These are phyloP conservation scores for Stomatorhinus walkeri DNA, from an alignment of 2,797 vertebrate species.

Conservation along the genomic window DNA sequence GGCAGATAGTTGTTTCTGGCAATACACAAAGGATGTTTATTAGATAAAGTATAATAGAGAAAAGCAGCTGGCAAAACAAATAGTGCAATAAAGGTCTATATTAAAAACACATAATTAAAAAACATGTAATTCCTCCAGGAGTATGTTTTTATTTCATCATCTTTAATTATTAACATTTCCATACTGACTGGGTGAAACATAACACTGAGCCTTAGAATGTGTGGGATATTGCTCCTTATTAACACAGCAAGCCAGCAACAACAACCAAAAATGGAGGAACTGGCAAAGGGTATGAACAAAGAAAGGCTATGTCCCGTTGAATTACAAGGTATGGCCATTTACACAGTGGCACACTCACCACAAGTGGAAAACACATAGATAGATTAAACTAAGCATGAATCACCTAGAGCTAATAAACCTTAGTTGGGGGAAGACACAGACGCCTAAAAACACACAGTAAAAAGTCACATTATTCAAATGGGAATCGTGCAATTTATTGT, in stretches of 20 bases:
- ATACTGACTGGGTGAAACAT: not conserved
- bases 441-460: not conserved
- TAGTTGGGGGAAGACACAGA: not conserved
- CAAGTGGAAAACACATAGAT: not conserved
- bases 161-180: not conserved
- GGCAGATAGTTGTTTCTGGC: not conserved
- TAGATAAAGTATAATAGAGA: not conserved
- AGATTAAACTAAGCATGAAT: not conserved
- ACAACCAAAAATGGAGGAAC: not conserved
- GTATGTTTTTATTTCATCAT: not conserved
- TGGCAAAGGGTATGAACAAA: not conserved
- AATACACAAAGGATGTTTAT: not conserved
- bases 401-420: not conserved
- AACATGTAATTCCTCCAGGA: not conserved
- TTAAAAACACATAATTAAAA: not conserved
- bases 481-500: not conserved
- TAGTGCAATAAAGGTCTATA: not conserved
- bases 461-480: not conserved
- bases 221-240: not conserved
- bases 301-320: not conserved
- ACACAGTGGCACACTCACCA: not conserved
- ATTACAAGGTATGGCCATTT: not conserved
- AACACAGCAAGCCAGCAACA: not conserved
- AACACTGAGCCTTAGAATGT: not conserved
- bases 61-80: not conserved